Base-by-base conservation (phyloP, 64 coral and sea anemone species). In the Stylophora pistillata region DNA sequence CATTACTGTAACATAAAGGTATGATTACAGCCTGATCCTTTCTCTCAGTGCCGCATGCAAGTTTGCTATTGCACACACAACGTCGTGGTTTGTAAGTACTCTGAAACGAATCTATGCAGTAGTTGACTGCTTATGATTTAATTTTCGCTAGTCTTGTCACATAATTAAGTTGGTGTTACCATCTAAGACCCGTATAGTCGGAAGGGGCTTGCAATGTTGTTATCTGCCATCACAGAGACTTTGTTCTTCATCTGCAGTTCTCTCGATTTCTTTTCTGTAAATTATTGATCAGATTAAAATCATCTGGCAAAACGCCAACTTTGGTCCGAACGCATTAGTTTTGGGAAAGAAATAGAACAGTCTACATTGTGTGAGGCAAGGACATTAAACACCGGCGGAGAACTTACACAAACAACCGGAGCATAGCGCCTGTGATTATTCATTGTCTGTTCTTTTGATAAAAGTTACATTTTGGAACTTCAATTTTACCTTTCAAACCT, bases 391-490 rank as follows among this genome's bases (percentile, higher is more conserved):
- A 68, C 10, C n/a, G 7, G 37, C 23, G 7, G 23, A 53, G 20
- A 80, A 32, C 78, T 60, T 18, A 25, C 26, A 84, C 62, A 84
- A 84, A 68, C 33, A 53, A 84, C 12, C 23, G 37, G 30, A 21
- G 15, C 32, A 62, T 28, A 5, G 17, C 31, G 64, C 64, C 23
- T 7, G n/a, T 10, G 53, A 15, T n/a, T 18, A 54, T 15, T 21
- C 30, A 64, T 82, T 58, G 41, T 62, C 80, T 84, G 80, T 84
- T 53, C 13, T 84, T 32, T 54, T 27, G 32, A 84, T 53, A 15
- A 15, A 26, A 18, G 20, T 18, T 14, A 34, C 0, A 21, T 21
- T 69, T 84, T n/a, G 12, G 7, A 69, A 47, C 10, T 68, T 26
- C 32, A 70, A 53, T 84, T 12, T 37, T n/a, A 41, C 27, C 53